Percentiles rank a stretch among this genome's conserved stretches.
Evolutionary conservation across 2,113 vertebrate genomes (phyloP).

Genomic region (Pedetes capensis): DNA sequence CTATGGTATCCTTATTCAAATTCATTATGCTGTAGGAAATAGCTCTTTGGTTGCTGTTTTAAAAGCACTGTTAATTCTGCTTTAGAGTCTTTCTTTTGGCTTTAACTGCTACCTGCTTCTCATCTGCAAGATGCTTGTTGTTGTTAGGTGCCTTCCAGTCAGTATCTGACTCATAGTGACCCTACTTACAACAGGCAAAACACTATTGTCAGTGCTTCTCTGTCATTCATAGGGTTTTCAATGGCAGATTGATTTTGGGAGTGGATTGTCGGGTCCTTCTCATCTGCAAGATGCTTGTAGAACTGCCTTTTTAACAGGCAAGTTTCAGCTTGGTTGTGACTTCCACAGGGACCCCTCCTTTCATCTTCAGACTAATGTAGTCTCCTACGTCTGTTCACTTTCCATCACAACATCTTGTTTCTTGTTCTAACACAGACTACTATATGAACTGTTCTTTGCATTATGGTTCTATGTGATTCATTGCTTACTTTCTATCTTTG

Average conservation of each 20-base stretch:
- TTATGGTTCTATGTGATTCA: neutral
- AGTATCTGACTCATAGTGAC: too few relatives aligned
- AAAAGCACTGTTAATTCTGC: neutral
- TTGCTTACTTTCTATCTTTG: neutral
- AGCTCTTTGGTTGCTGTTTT: neutral
- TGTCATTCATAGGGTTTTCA: too few relatives aligned
- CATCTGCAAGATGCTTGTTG: neutral
- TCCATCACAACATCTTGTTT: neutral
- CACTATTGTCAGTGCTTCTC: too few relatives aligned
- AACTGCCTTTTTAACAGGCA: neutral
- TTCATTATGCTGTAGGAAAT: neutral
- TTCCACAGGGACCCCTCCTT: neutral
- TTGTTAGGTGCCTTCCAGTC: too few relatives aligned
- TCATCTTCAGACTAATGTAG: neutral
- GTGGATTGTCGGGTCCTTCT: too few relatives aligned
- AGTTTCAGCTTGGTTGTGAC: neutral
- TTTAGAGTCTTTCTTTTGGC: neutral
- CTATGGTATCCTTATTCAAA: neutral
- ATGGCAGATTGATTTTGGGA: too few relatives aligned
- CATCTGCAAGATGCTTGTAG: neutral
- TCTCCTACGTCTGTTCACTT: neutral
- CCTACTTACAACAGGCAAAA: too few relatives aligned
- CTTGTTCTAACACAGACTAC: neutral
- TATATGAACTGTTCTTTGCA: neutral
- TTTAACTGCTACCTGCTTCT: neutral